A percentile compares a stretch with the other conserved stretches of the same genome.
phyloP scores from a whole-genome alignment of 2,888 invertebrate species.

The Erpobdella octoculata region DNA sequence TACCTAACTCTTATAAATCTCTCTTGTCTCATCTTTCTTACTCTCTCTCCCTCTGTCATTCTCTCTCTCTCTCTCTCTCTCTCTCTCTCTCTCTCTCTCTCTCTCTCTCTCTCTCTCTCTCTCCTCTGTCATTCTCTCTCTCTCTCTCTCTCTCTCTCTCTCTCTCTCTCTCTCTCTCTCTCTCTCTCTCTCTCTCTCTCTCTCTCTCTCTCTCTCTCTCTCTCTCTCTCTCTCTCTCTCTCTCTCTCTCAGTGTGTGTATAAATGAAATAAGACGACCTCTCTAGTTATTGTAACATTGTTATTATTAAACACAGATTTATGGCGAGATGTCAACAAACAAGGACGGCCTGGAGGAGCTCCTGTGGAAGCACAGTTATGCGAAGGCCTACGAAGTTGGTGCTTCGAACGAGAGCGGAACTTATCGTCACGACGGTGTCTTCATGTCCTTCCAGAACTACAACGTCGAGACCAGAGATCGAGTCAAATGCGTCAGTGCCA shows the following conservation, averaged over 20 bases:
- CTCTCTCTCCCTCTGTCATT: background rate
- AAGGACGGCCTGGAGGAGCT: constrained; percentile 61
- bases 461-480: constrained; percentile 91
- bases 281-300: background rate
- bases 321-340: constrained; percentile 69
- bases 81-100: background rate
- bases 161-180: no score
- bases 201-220: no score
- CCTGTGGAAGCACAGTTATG: constrained; percentile 89
- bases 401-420: background rate
- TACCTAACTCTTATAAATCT: background rate
- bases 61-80: background rate
- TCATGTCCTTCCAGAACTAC: constrained; percentile 93
- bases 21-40: background rate
- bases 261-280: background rate
- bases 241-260: no score
- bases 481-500: constrained; percentile 88
- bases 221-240: no score
- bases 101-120: constrained; percentile 4
- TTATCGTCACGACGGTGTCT: constrained; percentile 49
- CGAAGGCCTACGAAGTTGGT: constrained; percentile 67
- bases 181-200: no score
- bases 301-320: constrained; percentile 59
- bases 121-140: background rate
- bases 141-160: constrained; percentile 7